Evolutionary conservation across 2,113 vertebrate species (phyloP), one percentile per base, ranked within the genome.

Genomic region (Meleagris gallopavo): DNA sequence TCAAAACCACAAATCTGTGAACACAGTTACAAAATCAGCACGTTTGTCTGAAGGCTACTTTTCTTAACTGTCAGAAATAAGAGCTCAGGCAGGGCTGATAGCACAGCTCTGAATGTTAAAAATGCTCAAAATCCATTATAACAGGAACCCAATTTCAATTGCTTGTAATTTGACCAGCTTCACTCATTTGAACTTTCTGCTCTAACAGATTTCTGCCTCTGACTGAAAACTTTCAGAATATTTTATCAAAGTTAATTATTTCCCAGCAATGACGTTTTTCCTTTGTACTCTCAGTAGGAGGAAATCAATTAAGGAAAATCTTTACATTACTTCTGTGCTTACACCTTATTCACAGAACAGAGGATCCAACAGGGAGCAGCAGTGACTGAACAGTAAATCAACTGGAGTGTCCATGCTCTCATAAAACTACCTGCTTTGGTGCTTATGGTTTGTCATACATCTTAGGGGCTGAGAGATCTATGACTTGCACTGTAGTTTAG

Each of bases 91-190:
- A 87, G 62, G 5, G 77, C 61, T 46, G 29, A 32, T 4, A 86
- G 57, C 43, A 43, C 34, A 32, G 38, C n/a, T 71, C 38, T 27
- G 54, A 88, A 52, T 67, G 71, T 55, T 75, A 92, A 88, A 76
- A 78, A 75, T 36, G 40, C 10, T 84, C 88, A 60, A 48, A 61
- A 75, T 6, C 18, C 64, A 46, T 61, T 43, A 71, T 58, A 66
- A 74, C 11, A 88, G 29, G 45, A 89, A 71, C 21, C 32, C 46
- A 3, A 10, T 57, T 95, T 65, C 72, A 71, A 54, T 80, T 71
- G 36, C 67, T 41, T 86, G 75, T 43, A 86, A 66, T 91, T 93
- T 88, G 52, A 83, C 62, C 34, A 32, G 86, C n/a, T 88, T 93
- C 50, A 60, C 48, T 80, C 76, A 83, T 38, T 80, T 77, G 38